Conservation (phyloP, 1,140 invertebrate species). For the Pinna nobilis region DNA sequence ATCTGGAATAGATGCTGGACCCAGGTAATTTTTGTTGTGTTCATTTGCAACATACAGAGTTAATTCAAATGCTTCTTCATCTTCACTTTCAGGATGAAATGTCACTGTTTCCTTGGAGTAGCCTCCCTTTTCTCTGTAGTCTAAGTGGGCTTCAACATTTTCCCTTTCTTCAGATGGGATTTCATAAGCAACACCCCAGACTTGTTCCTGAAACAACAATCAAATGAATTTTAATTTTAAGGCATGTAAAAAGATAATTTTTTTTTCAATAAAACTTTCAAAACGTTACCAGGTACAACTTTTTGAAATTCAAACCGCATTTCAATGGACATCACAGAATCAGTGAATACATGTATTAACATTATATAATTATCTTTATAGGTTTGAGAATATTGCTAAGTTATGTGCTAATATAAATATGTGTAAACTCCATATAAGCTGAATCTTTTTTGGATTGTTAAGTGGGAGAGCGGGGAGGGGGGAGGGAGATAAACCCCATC, state of each 20-base stretch:
- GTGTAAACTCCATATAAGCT: too few relatives aligned
- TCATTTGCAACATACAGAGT: constrained; percentile 89
- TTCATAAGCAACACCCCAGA: constrained; percentile 94
- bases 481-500: too few relatives aligned
- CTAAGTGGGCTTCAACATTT: constrained; percentile 86
- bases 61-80: constrained; percentile 79
- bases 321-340: background rate
- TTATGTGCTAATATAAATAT: too few relatives aligned
- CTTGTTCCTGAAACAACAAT: constrained; percentile 77
- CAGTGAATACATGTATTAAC: background rate
- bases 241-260: background rate
- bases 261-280: background rate
- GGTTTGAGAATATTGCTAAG: background rate
- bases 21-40: constrained; percentile 83
- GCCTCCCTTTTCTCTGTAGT: constrained; percentile 88
- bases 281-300: background rate
- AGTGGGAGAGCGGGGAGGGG: too few relatives aligned
- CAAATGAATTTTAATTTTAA: background rate
- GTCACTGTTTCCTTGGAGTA: constrained; percentile 57
- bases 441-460: too few relatives aligned
- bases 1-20: constrained; percentile 81
- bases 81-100: constrained; percentile 58
- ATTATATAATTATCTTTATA: background rate
- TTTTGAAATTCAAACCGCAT: background rate
- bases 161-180: constrained; percentile 83